Conservation (phyloP, 2,113 vertebrate species). For the Gulo gulo region DNA sequence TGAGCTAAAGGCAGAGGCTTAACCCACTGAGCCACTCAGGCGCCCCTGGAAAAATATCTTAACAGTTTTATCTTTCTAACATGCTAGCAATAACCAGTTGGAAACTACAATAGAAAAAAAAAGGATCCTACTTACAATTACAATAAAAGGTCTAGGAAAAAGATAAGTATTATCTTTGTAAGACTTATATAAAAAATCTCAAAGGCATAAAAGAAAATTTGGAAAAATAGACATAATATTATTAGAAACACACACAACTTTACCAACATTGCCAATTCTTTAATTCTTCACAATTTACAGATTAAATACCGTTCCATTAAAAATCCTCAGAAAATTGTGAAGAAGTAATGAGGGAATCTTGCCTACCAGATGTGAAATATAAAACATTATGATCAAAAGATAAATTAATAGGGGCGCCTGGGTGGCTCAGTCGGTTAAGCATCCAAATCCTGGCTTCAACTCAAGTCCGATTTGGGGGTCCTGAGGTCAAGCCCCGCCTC, state of each 20-base stretch:
- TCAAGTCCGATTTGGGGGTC: too few relatives aligned
- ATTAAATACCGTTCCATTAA: background rate
- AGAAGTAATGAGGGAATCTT: background rate
- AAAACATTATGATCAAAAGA: background rate
- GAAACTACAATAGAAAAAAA: background rate
- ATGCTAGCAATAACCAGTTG: background rate
- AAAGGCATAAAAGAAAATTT: background rate
- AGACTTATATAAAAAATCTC: background rate
- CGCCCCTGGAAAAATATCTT: background rate
- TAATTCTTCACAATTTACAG: background rate
- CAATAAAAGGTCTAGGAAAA: background rate
- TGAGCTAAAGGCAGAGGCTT: too few relatives aligned
- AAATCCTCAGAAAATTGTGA: background rate
- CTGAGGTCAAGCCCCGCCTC: too few relatives aligned
- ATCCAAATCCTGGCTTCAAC: too few relatives aligned
- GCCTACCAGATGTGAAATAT: background rate
- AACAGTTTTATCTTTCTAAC: background rate
- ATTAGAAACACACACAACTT: background rate
- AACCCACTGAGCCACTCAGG: too few relatives aligned
- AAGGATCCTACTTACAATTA: background rate
- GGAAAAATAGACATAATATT: background rate
- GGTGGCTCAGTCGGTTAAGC: background rate
- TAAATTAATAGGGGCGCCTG: background rate
- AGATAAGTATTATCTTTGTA: background rate
- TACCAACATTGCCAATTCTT: background rate